Evolutionary conservation across 2,888 invertebrate species (phyloP), one percentile per base, ranked within the genome.

Genomic region (Erebia palarica): DNA sequence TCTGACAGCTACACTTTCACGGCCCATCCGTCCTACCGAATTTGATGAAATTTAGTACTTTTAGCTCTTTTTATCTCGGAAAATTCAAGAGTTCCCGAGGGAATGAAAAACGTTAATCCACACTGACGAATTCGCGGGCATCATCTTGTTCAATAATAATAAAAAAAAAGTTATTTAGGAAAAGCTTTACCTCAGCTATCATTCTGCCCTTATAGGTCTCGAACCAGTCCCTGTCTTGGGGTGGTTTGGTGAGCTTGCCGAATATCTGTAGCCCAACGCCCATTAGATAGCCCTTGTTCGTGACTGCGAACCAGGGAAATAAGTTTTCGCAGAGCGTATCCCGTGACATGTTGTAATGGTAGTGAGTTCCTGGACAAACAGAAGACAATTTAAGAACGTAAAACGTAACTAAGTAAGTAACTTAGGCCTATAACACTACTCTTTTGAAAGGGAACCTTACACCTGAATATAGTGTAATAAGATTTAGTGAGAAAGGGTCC

Each of bases 231-330:
- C 83, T 75, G 11, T 70, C 73, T 47, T 63, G 61, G 71, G 79
- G 53, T 70, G 74, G 69, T 75, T 77, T 72, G 3, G 82, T 79
- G 18, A 83, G 78, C 51, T 78, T 80, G 18, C 88, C 91, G 71
- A 87, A 80, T 64, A 85, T 78, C 73, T 88, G 86, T 78, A 89
- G 88, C 3, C 89, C 87, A 1, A 86, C 83, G n/a, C 87, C 89
- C 53, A 89, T 78, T 36, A 87, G 80, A 14, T 88, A 83, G 0
- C 85, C 85, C 18, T 83, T 78, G 42, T 83, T 84, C 4, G 84
- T 83, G 74, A 88, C 71, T n/a, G 81, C 84, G 74, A 90, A 90
- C 87, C 89, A 91, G 16, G 89, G 88, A 68, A 86, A 72, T n/a
- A 82, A 61, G 7, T 84, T 78, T 66, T 87, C 84, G 78, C 91